Percentiles rank a stretch among this genome's conserved stretches.
Conservation (phyloP, 2,113 vertebrate genomes). For the Chauna torquata region DNA sequence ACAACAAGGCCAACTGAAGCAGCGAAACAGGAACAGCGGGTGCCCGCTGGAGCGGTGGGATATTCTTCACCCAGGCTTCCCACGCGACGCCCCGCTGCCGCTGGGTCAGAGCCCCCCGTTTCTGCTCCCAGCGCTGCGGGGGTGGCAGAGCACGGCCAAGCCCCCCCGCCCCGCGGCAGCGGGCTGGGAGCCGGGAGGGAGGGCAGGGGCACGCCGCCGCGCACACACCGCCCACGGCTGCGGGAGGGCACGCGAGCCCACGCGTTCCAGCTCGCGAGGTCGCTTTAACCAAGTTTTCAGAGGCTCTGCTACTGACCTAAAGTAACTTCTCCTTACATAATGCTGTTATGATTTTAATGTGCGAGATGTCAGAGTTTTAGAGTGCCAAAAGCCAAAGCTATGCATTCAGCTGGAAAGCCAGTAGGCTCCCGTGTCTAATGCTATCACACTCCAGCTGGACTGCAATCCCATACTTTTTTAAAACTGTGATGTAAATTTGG, state of each 20-base stretch:
- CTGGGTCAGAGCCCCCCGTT: background rate
- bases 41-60: background rate
- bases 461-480: background rate
- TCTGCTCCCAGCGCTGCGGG: background rate
- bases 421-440: background rate
- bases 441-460: conserved; percentile 45
- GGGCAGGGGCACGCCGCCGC: background rate
- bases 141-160: no score
- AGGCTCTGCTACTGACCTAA: background rate
- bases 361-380: conserved; percentile 16
- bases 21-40: background rate
- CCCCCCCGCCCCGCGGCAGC: background rate
- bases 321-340: conserved; percentile 65
- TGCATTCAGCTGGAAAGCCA: conserved; percentile 35
- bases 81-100: rapidly evolving
- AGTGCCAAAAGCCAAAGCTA: conserved; percentile 47
- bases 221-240: rapidly evolving
- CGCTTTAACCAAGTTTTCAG: background rate
- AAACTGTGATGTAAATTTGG: background rate
- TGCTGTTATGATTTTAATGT: conserved; percentile 43
- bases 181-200: background rate
- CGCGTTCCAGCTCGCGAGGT: background rate
- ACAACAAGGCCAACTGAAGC: background rate
- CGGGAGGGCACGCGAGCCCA: background rate
- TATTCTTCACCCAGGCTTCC: rapidly evolving